Conservation (phyloP, 2,113 vertebrate species). For the Butorides virescens region DNA sequence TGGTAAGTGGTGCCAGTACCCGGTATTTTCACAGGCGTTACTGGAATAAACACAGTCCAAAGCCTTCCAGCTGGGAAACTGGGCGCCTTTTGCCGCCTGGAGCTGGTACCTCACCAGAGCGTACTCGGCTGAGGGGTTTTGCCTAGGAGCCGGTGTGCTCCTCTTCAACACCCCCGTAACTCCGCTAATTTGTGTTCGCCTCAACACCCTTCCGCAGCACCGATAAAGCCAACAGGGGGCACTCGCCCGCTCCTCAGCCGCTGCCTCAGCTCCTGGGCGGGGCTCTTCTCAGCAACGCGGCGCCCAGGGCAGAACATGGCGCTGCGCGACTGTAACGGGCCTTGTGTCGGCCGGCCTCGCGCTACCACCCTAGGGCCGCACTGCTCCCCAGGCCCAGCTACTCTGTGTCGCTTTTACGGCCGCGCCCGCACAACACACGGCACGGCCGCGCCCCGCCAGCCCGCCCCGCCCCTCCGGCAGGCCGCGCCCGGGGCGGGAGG, state of each 20-base stretch:
- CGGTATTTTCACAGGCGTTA: fast-evolving
- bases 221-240: not conserved
- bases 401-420: fast-evolving
- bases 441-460: not conserved
- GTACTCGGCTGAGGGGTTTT: fast-evolving
- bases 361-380: fast-evolving
- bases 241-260: fast-evolving
- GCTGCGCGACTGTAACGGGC: fast-evolving
- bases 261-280: not conserved
- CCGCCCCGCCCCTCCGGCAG: no score
- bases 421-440: fast-evolving
- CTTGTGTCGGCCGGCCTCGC: fast-evolving
- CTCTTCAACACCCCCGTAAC: no score
- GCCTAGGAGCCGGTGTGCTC: fast-evolving
- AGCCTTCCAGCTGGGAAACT: fast-evolving
- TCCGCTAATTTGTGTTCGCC: not conserved
- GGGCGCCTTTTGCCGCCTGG: no score
- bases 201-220: not conserved
- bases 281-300: fast-evolving
- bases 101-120: not conserved
- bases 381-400: fast-evolving
- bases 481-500: no score
- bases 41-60: no score
- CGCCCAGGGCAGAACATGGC: fast-evolving
- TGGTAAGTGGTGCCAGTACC: not conserved